Base-by-base conservation (phyloP, 2,113 vertebrate genomes). In the Pteruthius melanotis region DNA sequence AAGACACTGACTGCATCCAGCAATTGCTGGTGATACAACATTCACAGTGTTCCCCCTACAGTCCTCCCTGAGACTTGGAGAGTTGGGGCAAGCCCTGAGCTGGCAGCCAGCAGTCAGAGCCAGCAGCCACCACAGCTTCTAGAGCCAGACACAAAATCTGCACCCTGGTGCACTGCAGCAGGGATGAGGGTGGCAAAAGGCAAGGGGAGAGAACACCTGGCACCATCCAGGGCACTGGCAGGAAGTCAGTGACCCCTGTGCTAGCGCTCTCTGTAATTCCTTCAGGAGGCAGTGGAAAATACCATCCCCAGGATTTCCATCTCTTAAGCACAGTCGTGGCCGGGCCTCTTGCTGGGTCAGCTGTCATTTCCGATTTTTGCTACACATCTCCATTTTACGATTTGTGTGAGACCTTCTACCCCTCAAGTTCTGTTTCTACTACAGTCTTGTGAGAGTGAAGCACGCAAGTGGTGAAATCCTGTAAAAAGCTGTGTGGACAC, bases 41-140 rank as follows among this genome's bases (percentile, higher is more conserved):
- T 82, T 90, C 64, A 11, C 18, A 87, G 92, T 70, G 95, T 83
- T 94, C 94, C 86, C 93, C 85, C 88, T 96, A 65, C 92, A 93
- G 95, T 94, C 53, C 26, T 97, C 44, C 35, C 15, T 7, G 72
- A 79, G 85, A 94, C 42, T 54, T 15, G 61, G 27, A 95, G 89
- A 95, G 11, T 17, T 54, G 17, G 94, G 54, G 35, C 11, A 27
- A 85, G 50, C 33, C 35, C 22, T 14, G 60, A 9, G 3, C 37
- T 14, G 5, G 14, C 47, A 70, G 71, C 15, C 79, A 10, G 39
- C 1, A 0, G 31, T 8, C 52, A 77, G 53, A 66, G 71, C 23
- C 75, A 28, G 54, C 3, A 2, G 31, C 15, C 3, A 2, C 19
- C 15, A 21, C 13, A 39, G 12, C 11, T 9, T 24, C 56, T 57